Evolutionary conservation across 2,888 invertebrate species (phyloP).

Genomic region (Noctua comes): DNA sequence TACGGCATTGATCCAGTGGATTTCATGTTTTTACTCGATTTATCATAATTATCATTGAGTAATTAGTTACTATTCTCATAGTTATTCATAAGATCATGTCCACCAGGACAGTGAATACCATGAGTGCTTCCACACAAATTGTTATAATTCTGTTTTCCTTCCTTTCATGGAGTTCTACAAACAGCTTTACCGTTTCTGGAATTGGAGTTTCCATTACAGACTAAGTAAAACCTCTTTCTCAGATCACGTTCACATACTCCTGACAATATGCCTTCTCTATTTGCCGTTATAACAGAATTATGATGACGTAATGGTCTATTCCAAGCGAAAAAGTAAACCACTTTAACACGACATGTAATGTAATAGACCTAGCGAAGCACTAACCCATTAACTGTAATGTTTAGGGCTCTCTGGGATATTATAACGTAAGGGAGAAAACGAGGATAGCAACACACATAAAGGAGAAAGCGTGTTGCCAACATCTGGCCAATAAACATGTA

Average conservation of each 20-base stretch:
- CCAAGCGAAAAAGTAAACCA: slow-evolving; percentile 42
- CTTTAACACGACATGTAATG: slow-evolving; percentile 34
- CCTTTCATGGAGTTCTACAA: background rate
- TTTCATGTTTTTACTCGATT: slow-evolving; percentile 4
- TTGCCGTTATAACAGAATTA: slow-evolving; percentile 9
- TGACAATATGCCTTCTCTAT: slow-evolving; percentile 14
- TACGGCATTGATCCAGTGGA: slow-evolving; percentile 2
- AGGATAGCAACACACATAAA: slow-evolving; percentile 49
- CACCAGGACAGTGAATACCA: background rate
- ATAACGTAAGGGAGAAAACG: slow-evolving; percentile 37
- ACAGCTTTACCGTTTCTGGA: background rate
- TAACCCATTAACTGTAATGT: slow-evolving; percentile 27
- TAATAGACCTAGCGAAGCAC: slow-evolving; percentile 22
- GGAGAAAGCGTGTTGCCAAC: slow-evolving; percentile 75
- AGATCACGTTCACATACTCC: slow-evolving; percentile 19
- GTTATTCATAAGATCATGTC: background rate
- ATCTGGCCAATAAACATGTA: slow-evolving; percentile 70
- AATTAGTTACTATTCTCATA: background rate
- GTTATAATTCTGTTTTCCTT: background rate
- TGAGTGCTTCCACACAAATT: background rate
- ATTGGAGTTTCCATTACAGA: background rate
- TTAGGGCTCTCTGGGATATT: slow-evolving; percentile 39
- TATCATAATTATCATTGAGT: background rate
- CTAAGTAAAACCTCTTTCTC: background rate
- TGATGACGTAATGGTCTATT: slow-evolving; percentile 20